A percentile compares a stretch with the other conserved stretches of the same genome.
Evolutionary conservation across 2,888 invertebrate genomes (phyloP).

Genomic region (Abrostola triplasia): DNA sequence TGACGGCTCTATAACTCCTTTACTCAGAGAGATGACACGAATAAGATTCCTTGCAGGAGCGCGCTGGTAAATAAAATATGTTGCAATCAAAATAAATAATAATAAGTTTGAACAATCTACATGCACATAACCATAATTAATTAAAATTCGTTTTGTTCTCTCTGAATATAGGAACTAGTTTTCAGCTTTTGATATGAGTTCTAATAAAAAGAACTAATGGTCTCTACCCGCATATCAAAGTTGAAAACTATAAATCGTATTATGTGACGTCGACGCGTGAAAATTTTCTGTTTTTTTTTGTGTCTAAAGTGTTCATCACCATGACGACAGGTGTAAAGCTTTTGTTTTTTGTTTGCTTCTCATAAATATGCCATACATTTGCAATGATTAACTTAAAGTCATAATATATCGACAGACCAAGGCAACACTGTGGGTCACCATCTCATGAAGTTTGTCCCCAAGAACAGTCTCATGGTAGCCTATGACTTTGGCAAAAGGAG

Average conservation of each 20-base stretch:
- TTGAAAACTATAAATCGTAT: slow-evolving; percentile 31
- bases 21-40: slow-evolving; percentile 43
- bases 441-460: slow-evolving; percentile 75
- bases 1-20: slow-evolving; percentile 38
- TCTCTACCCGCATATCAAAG: slow-evolving; percentile 24
- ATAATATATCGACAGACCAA: slow-evolving; percentile 58
- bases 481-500: slow-evolving; percentile 80
- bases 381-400: slow-evolving; percentile 28
- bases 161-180: slow-evolving; percentile 42
- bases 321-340: slow-evolving; percentile 43
- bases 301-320: slow-evolving; percentile 14
- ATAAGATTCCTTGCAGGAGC: slow-evolving; percentile 16
- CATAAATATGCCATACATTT: slow-evolving; percentile 11
- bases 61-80: slow-evolving; percentile 11
- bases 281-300: slow-evolving; percentile 24
- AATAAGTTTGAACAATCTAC: background rate
- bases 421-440: slow-evolving; percentile 59
- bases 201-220: slow-evolving; percentile 18
- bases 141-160: slow-evolving; percentile 21
- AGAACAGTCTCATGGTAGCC: slow-evolving; percentile 75
- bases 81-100: slow-evolving; percentile 20
- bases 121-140: background rate
- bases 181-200: slow-evolving; percentile 37
- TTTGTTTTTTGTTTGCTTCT: slow-evolving; percentile 32
- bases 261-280: slow-evolving; percentile 14